Conservation (phyloP, 2,113 vertebrate genomes). For the Ploceus nigricollis region DNA sequence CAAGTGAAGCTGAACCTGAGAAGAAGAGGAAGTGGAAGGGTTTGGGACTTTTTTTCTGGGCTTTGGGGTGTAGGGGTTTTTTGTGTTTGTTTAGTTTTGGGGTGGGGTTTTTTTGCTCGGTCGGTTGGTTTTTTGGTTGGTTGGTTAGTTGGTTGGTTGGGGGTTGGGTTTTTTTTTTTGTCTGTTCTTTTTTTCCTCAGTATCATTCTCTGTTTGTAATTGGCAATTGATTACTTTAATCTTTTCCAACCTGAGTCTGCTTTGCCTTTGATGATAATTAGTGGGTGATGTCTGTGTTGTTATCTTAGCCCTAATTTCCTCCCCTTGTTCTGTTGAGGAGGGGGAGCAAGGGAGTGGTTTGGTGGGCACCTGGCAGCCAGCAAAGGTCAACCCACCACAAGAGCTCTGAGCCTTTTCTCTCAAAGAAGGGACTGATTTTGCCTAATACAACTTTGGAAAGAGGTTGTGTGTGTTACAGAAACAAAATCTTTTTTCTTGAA, state of each 20-base stretch:
- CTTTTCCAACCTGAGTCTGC: neutral
- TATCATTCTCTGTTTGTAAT: neutral
- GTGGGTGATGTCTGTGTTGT: neutral
- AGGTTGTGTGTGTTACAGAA: neutral
- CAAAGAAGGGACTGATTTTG: neutral
- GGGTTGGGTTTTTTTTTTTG: neutral
- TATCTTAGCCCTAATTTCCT: neutral
- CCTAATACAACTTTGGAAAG: neutral
- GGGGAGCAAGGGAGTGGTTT: neutral
- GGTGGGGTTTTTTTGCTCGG: neutral
- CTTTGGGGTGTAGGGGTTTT: neutral
- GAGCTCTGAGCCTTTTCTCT: neutral
- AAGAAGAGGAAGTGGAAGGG: neutral
- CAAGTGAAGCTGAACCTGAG: neutral
- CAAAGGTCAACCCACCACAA: neutral
- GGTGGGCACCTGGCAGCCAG: neutral
- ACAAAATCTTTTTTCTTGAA: neutral
- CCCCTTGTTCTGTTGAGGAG: neutral
- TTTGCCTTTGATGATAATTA: neutral
- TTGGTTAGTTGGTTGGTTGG: neutral
- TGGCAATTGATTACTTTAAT: neutral
- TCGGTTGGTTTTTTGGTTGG: neutral
- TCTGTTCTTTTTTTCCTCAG: neutral
- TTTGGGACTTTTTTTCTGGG: neutral
- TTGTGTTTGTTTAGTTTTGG: neutral